Percentiles rank a stretch among this genome's conserved stretches.
These are phyloP conservation scores for Hippocampus guttulatus DNA, from an alignment of 2,113 vertebrate genomes.

Conservation along the genomic window DNA sequence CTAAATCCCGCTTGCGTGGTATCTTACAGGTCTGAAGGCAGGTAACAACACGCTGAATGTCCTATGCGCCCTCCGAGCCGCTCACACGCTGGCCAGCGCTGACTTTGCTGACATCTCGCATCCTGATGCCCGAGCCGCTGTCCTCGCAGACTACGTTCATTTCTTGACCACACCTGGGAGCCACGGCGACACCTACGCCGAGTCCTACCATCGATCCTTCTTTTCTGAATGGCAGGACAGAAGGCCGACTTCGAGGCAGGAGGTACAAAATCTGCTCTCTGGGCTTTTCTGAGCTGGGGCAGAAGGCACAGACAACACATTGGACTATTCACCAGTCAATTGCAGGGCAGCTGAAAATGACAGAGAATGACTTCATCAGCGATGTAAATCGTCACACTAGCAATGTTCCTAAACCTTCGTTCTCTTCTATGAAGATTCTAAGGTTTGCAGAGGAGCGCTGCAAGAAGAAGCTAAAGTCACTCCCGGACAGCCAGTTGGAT, in stretches of 20 bases:
- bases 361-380: no score
- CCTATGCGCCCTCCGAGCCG: slow-evolving; percentile 55
- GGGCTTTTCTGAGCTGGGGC: neutral
- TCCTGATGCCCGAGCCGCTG: slow-evolving; percentile 41
- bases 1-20: neutral
- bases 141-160: slow-evolving; percentile 54
- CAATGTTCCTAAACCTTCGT: neutral
- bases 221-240: slow-evolving; percentile 61
- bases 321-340: no score
- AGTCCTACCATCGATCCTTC: slow-evolving; percentile 67
- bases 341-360: no score
- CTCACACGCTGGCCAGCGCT: slow-evolving; percentile 20
- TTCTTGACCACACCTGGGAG: slow-evolving; percentile 63
- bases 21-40: slow-evolving; percentile 52
- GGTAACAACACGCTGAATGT: slow-evolving; percentile 66
- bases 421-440: slow-evolving; percentile 43
- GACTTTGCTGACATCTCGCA: slow-evolving; percentile 21
- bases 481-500: slow-evolving; percentile 61
- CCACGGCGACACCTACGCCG: slow-evolving; percentile 65
- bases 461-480: slow-evolving; percentile 6
- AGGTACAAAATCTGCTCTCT: slow-evolving; percentile 35
- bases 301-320: no score
- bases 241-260: slow-evolving; percentile 14
- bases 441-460: slow-evolving; percentile 59
- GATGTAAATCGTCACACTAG: no score